Evolutionary conservation across 2,888 invertebrate genomes (phyloP).

Genomic region (Drosophila mercatorum): DNA sequence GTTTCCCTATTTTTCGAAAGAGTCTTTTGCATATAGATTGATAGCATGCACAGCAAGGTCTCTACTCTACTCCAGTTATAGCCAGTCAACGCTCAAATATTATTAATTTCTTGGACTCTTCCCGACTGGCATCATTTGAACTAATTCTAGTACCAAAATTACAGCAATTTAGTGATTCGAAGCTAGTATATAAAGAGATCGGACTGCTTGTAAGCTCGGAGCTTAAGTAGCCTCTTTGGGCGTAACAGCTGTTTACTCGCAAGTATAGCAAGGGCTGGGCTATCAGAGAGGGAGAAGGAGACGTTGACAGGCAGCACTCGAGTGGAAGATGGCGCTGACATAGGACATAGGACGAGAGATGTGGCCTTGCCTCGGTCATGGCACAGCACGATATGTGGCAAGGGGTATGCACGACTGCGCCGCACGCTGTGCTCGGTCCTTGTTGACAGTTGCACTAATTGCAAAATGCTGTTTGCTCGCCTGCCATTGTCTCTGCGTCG

Average conservation of each 20-base stretch:
- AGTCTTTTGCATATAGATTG: too few species aligned
- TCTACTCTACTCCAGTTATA: not conserved
- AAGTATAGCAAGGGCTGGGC: not conserved
- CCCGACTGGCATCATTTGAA: not conserved
- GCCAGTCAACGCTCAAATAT: not conserved
- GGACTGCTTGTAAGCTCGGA: constrained; percentile 1
- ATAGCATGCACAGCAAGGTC: too few species aligned
- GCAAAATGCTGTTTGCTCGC: constrained; percentile 73
- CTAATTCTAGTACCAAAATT: not conserved
- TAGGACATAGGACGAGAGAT: constrained; percentile 30
- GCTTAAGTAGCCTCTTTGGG: not conserved
- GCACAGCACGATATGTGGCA: constrained; percentile 4
- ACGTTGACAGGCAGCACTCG: constrained; percentile 40
- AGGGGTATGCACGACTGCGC: constrained; percentile 17
- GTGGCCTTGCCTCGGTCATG: constrained; percentile 47
- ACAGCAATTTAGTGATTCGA: not conserved
- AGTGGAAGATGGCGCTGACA: constrained; percentile 45
- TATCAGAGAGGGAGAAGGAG: not conserved
- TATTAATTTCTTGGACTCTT: too few species aligned
- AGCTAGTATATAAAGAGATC: not conserved
- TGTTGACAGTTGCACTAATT: constrained; percentile 80
- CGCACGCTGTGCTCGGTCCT: constrained; percentile 37
- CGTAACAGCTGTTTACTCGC: constrained; percentile 4
- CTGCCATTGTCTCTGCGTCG: constrained; percentile 29
- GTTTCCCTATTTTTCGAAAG: too few species aligned